Percentiles rank a stretch among this genome's conserved stretches.
Evolutionary conservation across 2,888 invertebrate genomes (phyloP).

Genomic region (Parnassius mnemosyne): DNA sequence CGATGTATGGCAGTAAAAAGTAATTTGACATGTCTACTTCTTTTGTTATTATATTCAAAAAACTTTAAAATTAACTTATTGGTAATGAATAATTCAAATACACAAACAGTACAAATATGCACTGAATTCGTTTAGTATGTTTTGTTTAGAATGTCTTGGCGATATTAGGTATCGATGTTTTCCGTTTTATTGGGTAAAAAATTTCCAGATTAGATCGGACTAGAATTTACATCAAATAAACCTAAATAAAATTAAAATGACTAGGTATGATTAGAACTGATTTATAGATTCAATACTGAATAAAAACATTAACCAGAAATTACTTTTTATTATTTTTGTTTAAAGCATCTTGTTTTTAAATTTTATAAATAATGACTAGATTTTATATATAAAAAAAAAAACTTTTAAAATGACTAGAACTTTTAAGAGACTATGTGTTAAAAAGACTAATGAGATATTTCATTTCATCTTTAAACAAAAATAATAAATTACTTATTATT

Average conservation of each 20-base stretch:
- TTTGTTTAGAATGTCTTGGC: too few relatives aligned
- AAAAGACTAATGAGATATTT: too few relatives aligned
- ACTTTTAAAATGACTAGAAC: slow-evolving; percentile 12
- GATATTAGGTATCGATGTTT: background rate
- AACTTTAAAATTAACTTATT: too few relatives aligned
- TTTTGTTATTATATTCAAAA: too few relatives aligned
- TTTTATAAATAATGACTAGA: background rate
- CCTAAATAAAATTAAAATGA: slow-evolving; percentile 19
- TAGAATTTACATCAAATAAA: slow-evolving; percentile 9
- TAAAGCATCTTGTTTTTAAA: slow-evolving; percentile 7
- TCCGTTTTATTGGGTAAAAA: background rate
- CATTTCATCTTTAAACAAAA: too few relatives aligned
- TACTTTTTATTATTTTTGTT: background rate
- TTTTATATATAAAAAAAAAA: background rate
- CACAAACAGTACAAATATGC: too few relatives aligned
- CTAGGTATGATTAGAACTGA: slow-evolving; percentile 23
- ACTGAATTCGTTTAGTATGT: too few relatives aligned
- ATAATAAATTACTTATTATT: too few relatives aligned
- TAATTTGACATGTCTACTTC: too few relatives aligned
- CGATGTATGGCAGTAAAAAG: too few relatives aligned
- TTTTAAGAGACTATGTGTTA: too few relatives aligned
- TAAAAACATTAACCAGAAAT: background rate
- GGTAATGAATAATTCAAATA: too few relatives aligned
- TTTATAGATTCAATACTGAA: background rate
- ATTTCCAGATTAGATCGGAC: slow-evolving; percentile 8